A percentile compares a stretch with the other conserved stretches of the same genome.
Evolutionary conservation across 2,797 vertebrate species (phyloP).

Genomic region (Eremophila alpestris): DNA sequence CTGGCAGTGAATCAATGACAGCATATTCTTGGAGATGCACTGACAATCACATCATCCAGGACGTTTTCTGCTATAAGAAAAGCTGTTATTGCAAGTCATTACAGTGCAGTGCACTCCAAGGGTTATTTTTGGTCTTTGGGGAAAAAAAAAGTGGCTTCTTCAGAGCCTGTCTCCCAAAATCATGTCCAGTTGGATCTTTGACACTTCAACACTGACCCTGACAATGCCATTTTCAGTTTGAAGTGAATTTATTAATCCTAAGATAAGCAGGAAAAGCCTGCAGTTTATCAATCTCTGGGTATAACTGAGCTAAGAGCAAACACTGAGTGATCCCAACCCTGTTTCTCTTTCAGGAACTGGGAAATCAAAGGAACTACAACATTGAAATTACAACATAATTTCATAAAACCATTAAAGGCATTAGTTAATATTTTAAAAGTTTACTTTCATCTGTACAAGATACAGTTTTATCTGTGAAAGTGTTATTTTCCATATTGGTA

Average conservation of each 20-base stretch:
- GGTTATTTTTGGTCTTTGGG: neutral
- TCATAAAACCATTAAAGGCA: neutral
- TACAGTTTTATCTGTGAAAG: neutral
- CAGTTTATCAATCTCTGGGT: neutral
- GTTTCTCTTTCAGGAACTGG: neutral
- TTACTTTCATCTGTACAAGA: conserved; percentile 27
- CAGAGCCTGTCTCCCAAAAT: neutral
- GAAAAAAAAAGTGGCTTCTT: neutral
- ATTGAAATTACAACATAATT: neutral
- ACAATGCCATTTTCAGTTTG: neutral
- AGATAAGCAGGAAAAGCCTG: neutral
- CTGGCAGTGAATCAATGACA: neutral
- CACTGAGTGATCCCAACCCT: neutral
- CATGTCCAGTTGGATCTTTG: neutral
- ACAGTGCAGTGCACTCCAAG: neutral
- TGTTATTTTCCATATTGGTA: conserved; percentile 20
- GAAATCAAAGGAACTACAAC: neutral
- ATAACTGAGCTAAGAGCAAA: neutral
- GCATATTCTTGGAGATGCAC: neutral
- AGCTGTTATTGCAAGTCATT: neutral
- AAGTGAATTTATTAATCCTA: neutral
- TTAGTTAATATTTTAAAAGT: neutral
- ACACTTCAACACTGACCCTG: neutral
- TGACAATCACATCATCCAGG: neutral
- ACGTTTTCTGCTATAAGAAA: neutral